Conservation (phyloP, 2,888 invertebrate species). For the Conistra vaccinii region DNA sequence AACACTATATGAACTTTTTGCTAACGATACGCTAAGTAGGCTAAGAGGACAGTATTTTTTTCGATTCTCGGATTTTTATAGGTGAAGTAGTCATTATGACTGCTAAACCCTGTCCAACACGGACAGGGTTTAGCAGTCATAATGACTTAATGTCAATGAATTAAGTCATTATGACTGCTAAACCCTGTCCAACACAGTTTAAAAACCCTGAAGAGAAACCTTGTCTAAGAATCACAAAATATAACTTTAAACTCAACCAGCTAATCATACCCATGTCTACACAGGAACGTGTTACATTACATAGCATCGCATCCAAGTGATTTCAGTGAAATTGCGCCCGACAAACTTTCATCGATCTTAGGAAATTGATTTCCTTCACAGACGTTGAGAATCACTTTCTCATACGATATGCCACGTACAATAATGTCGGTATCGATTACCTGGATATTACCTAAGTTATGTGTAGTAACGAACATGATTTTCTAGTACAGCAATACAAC, state of each 20-base stretch:
- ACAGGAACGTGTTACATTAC: constrained; percentile 51
- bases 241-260: constrained; percentile 7
- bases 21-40: too few relatives aligned
- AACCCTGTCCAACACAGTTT: not conserved
- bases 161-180: not conserved
- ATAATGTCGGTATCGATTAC: constrained; percentile 51
- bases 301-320: constrained; percentile 40
- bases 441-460: constrained; percentile 34
- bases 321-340: constrained; percentile 53
- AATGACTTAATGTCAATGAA: too few relatives aligned
- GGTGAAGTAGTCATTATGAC: not conserved
- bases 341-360: constrained; percentile 72
- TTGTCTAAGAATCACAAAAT: not conserved
- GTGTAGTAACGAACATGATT: constrained; percentile 4
- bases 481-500: too few relatives aligned
- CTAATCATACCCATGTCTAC: constrained; percentile 37
- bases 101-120: not conserved
- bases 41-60: not conserved
- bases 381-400: constrained; percentile 73
- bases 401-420: constrained; percentile 51
- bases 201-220: constrained; percentile 21
- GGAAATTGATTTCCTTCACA: constrained; percentile 73
- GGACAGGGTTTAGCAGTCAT: too few relatives aligned
- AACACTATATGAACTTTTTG: too few relatives aligned
- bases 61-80: not conserved